Conservation (phyloP, 2,113 vertebrate genomes). For the Psophia crepitans region DNA sequence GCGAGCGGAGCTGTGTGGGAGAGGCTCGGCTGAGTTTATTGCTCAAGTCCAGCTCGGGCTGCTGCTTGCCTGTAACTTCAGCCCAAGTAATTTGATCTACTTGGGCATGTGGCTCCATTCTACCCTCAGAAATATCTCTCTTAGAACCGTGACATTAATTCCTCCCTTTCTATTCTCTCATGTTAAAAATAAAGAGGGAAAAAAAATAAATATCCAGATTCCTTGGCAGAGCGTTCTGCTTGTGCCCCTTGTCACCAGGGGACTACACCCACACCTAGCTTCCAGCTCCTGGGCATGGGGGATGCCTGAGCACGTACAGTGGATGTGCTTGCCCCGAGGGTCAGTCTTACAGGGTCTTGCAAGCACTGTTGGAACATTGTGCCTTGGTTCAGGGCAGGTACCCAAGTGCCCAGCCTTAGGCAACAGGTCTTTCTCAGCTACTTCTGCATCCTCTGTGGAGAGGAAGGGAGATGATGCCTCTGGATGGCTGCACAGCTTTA, state of each 20-base stretch:
- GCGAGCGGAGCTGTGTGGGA: conserved; percentile 3
- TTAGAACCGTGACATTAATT: neutral
- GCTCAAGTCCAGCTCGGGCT: neutral
- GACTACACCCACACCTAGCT: neutral
- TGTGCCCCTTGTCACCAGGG: neutral
- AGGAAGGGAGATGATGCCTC: neutral
- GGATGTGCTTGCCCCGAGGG: neutral
- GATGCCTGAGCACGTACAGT: accelerated
- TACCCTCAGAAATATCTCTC: conserved; percentile 12
- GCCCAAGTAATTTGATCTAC: neutral
- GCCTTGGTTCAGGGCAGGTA: neutral
- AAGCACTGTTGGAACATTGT: neutral
- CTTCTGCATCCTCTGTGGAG: neutral
- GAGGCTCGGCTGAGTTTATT: neutral
- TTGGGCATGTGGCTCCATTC: neutral
- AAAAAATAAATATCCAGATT: too few species aligned
- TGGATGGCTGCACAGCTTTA: neutral
- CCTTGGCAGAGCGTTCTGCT: neutral
- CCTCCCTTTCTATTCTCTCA: neutral
- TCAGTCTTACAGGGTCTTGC: neutral
- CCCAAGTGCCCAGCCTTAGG: neutral
- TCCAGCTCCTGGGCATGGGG: neutral
- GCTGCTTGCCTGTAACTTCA: neutral
- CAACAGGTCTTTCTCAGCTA: neutral
- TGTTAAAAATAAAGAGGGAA: neutral